Evolutionary conservation across 1,140 invertebrate genomes (phyloP).

Genomic region (Euwallacea similis): DNA sequence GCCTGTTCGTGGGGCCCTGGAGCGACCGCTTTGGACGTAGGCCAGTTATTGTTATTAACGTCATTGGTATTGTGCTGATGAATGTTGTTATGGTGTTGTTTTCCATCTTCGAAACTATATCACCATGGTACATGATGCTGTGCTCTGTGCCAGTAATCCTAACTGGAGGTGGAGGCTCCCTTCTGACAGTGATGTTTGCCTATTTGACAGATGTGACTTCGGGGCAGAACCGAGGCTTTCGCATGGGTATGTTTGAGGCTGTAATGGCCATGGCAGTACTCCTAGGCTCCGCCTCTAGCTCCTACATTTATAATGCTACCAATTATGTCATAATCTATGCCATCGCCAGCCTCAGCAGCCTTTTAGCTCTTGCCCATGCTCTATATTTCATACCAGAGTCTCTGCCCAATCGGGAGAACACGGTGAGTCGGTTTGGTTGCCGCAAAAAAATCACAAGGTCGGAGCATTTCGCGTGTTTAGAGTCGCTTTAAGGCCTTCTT

Average conservation of each 20-base stretch:
- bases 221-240: constrained; percentile 46
- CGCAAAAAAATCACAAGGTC: neutral
- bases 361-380: constrained; percentile 52
- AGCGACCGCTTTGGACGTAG: constrained; percentile 72
- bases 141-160: constrained; percentile 37
- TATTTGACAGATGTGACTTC: constrained; percentile 42
- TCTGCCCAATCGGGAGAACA: constrained; percentile 33
- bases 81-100: constrained; percentile 35
- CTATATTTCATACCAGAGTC: constrained; percentile 53
- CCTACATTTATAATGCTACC: constrained; percentile 56
- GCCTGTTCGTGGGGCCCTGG: constrained; percentile 71
- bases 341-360: constrained; percentile 45
- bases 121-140: constrained; percentile 45
- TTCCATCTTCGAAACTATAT: constrained; percentile 38
- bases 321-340: constrained; percentile 56
- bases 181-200: constrained; percentile 40
- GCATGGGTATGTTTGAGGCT: constrained; percentile 65
- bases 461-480: constrained; percentile 53
- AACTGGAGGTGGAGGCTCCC: constrained; percentile 43
- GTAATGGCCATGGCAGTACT: constrained; percentile 61
- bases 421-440: neutral
- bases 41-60: constrained; percentile 59
- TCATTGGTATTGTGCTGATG: constrained; percentile 23
- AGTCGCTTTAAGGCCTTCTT: constrained; percentile 57
- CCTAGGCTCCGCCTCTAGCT: constrained; percentile 60